Conservation (phyloP, 2,113 vertebrate genomes). For the Rhinolophus sinicus region DNA sequence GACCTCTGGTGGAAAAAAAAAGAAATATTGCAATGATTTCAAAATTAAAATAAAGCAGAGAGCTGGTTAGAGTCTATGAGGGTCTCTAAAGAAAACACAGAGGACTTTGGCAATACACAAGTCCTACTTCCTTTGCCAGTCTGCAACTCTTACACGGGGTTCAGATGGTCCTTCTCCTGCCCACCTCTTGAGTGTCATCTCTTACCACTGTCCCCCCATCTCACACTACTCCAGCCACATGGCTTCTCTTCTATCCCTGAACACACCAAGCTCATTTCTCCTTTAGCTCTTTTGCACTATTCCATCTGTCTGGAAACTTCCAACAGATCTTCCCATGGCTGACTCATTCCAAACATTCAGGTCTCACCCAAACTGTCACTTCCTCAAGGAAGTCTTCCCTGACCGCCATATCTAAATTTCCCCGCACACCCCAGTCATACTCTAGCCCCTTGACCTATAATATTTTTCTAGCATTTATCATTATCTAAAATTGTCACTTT, state of each 20-base stretch:
- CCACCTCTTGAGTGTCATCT: neutral
- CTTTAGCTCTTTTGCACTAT: neutral
- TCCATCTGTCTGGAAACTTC: slow-evolving; percentile 23
- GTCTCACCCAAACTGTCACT: neutral
- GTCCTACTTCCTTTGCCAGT: neutral
- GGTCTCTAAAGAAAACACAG: neutral
- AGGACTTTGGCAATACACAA: neutral
- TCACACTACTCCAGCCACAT: neutral
- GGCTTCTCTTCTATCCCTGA: neutral
- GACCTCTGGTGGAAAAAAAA: neutral
- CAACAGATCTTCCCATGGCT: neutral
- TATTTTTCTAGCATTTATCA: neutral
- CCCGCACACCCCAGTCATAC: neutral
- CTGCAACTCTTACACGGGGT: neutral
- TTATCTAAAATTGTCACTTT: neutral
- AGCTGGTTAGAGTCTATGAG: neutral
- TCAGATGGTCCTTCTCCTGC: neutral
- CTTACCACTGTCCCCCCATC: neutral
- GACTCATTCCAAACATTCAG: slow-evolving; percentile 28
- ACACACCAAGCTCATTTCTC: neutral
- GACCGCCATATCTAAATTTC: neutral
- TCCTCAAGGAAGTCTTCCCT: neutral
- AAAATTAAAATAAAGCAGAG: slow-evolving; percentile 42
- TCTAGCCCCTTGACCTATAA: neutral
- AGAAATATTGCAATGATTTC: neutral